Evolutionary conservation across 2,888 invertebrate genomes (phyloP), one percentile per base, ranked within the genome.

Genomic region (Agonopterix arenella): DNA sequence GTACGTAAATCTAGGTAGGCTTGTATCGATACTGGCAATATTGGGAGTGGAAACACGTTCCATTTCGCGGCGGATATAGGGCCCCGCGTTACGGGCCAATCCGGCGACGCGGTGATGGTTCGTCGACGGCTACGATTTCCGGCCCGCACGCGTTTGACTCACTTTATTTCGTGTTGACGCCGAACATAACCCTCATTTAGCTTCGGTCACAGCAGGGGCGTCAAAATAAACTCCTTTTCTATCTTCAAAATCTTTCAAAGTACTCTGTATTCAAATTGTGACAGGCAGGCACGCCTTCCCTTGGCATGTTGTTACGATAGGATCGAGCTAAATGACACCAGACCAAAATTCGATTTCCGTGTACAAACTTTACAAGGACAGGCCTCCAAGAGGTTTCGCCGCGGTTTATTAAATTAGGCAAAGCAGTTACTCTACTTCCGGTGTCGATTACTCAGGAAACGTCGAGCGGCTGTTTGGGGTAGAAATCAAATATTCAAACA

Each of bases 61-160:
- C 67, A 82, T 83, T 81, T 76, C 78, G 76, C 70, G 76, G 79
- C 80, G 82, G 83, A 83, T 83, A 81, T 82, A 79, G 76, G 78
- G 71, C 73, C 64, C 72, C 73, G 66, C 70, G 75, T 76, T 76
- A 76, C 73, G 71, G 69, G 64, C 71, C 76, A 73, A 79, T 76
- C 73, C 70, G 68, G 69, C 70, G 73, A 67, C 71, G 68, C 76
- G 71, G 62, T 73, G 76, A 78, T 80, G 82, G 77, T 76, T 73
- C 77, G 70, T 64, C 75, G 79, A 74, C 75, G 77, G 75, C 72
- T 74, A 74, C 79, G 79, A 81, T 84, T 80, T 84, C 81, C 80
- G 77, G 64, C 68, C 70, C 59, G 61, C 60, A 68, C 73, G 64
- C 72, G 70, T 62, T 60, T 70, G 59, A 70, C 64, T 62, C 73